These are phyloP conservation scores for Fopius arisanus DNA, from an alignment of 1,140 invertebrate species.

Conservation along the genomic window DNA sequence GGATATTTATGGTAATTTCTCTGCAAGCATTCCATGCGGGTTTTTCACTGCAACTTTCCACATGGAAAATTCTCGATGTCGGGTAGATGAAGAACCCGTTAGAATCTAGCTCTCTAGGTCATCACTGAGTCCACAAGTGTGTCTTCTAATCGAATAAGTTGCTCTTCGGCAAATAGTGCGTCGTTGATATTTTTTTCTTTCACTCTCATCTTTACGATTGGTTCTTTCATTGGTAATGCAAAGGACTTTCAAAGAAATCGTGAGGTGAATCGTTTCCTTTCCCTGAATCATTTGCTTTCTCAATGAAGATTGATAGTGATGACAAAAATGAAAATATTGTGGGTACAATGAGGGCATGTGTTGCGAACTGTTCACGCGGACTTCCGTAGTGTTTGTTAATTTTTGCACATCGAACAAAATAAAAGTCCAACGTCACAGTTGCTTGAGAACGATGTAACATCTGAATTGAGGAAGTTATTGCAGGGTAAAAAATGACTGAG, in stretches of 20 bases:
- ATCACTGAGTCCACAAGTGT: neutral
- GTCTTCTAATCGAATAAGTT: neutral
- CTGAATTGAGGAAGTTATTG: constrained; percentile 8
- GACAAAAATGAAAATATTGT: neutral
- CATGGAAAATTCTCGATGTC: neutral
- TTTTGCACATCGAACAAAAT: neutral
- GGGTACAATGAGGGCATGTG: neutral
- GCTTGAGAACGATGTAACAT: constrained; percentile 6
- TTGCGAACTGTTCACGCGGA: neutral
- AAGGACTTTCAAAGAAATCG: neutral
- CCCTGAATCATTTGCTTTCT: neutral
- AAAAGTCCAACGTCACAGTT: neutral
- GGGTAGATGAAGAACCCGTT: neutral
- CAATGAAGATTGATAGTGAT: neutral
- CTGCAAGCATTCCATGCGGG: neutral
- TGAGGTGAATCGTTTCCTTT: neutral
- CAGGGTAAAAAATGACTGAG: neutral
- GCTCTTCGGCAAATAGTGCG: neutral
- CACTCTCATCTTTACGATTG: neutral
- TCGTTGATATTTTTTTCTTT: neutral
- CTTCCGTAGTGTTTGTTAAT: constrained; percentile 17
- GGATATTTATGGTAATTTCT: neutral
- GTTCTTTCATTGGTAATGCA: no score
- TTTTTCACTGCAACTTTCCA: neutral
- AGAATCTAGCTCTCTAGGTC: neutral